Evolutionary conservation across 2,113 vertebrate genomes (phyloP), one percentile per base, ranked within the genome.

Genomic region (Paradoxurus hermaphroditus): DNA sequence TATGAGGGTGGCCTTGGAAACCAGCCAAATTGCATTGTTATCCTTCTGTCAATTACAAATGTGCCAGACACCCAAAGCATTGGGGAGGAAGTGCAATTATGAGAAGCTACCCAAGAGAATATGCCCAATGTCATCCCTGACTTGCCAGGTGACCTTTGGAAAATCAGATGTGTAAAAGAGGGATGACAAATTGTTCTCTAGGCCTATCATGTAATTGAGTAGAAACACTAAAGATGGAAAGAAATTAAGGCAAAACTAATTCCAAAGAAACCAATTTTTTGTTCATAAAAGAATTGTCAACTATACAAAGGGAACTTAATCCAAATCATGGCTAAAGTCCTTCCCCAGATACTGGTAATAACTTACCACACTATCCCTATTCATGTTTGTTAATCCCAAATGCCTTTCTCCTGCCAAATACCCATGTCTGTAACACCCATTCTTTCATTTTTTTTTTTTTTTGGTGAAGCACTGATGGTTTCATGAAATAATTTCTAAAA

Each of bases 1-100:
- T 49, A 65, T 59, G 90, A 92, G 53, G 95, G 83, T 77, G 87
- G 59, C 79, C 88, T 96, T 96, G 98, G 97, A 96, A 88, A 14
- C 31, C 27, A 77, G 97, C 97, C 98, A 97, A 95, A 81, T 72
- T 27, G 75, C 84, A 87, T 92, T 92, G 92, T 92, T 86, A 87
- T 94, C 95, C 92, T 96, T 94, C 96, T 96, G 95, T 97, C 97
- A 96, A 92, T 97, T 95, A 97, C 92, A 63, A 95, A 94, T 62
- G 94, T 94, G 91, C 90, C 78, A 97, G 97, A 95, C 90, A 92
- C 94, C 87, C 87, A 88, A 88, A 97, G 87, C 91, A 25, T 4
- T 9, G 88, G 97, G 97, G 97, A 96, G 95, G 97, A 91, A 93
- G 94, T 86, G 79, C 93, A 81, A 91, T 96, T 90, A 87, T 92